Evolutionary conservation across 64 coral and sea anemone genomes (phyloP), one percentile per base, ranked within the genome.

Genomic region (Montipora foliosa): DNA sequence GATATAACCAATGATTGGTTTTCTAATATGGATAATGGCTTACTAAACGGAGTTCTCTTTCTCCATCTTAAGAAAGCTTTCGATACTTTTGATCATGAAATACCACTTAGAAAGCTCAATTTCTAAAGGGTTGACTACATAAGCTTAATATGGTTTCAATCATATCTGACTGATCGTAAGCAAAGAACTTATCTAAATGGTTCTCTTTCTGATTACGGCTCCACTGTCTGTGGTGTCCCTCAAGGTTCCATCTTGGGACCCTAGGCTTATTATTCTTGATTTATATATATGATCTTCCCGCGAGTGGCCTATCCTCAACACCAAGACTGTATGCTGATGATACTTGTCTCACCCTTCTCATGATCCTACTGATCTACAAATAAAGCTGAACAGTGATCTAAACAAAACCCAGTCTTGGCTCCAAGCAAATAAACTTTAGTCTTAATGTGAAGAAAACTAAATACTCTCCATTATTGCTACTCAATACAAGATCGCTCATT

Each of bases 61-160:
- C 0, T 64, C 61, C 9, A 64, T 64, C 9, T 64, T 64, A 15
- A 64, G 61, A 64, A 64, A 64, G 61, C 61, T 64, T 64, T 64
- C 61, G 61, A 64, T 64, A 64, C 61, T 64, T 15, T 78, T 64
- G 61, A 64, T 64, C 14, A 15, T 64, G 61, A 64, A 64, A 64
- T 64, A 64, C 14, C 13, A 64, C 61, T 64, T 64, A 64, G 14
- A 64, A 64, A 64, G 61, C 61, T 64, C 14, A 64, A 64, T 64
- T 64, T 64, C 61, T 64, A 74, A 25, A 1, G 70, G 70, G 19
- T 74, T 9, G 20, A 74, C 24, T 74, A 19, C 70, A 25, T 74
- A 74, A 74, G n/a, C 24, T 74, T 74, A 29, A 74, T 6, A 29
- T 90, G 88, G 88, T 79, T 90, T 59, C 49, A 47, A 15, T 90